Percentiles rank a stretch among this genome's conserved stretches.
Conservation (phyloP, 1,140 invertebrate species). For the Danaus plexippus region DNA sequence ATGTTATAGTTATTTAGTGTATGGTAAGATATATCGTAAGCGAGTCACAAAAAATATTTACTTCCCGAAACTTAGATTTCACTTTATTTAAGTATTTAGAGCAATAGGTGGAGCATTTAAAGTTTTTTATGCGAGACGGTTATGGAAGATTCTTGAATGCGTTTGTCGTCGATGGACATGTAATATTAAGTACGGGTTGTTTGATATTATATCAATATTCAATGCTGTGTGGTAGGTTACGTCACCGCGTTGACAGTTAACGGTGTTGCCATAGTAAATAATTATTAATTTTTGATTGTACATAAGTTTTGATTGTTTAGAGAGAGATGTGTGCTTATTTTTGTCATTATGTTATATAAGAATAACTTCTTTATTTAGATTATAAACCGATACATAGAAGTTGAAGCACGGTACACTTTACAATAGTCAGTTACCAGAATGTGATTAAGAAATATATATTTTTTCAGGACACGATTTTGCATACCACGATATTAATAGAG, state of each 20-base stretch:
- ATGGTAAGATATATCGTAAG: constrained; percentile 63
- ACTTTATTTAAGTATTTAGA: constrained; percentile 63
- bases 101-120: constrained; percentile 65
- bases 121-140: constrained; percentile 57
- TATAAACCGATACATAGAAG: constrained; percentile 37
- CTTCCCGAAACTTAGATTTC: constrained; percentile 61
- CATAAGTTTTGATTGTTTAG: constrained; percentile 66
- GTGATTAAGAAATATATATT: constrained; percentile 60
- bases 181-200: constrained; percentile 42
- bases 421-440: constrained; percentile 65
- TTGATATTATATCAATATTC: constrained; percentile 57
- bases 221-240: constrained; percentile 49
- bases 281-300: constrained; percentile 65
- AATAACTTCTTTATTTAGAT: constrained; percentile 49
- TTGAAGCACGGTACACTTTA: constrained; percentile 46
- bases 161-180: constrained; percentile 11
- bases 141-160: too few species aligned
- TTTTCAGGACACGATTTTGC: constrained; percentile 51
- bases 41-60: constrained; percentile 69
- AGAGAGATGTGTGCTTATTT: constrained; percentile 55
- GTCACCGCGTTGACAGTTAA: constrained; percentile 64
- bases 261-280: constrained; percentile 68
- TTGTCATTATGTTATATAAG: constrained; percentile 47
- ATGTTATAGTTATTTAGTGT: constrained; percentile 71
- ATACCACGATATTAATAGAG: constrained; percentile 41